Percentiles rank a stretch among this genome's conserved stretches.
phyloP scores from a whole-genome alignment of 1,140 invertebrate genomes.

The Neotoxoptera formosana region DNA sequence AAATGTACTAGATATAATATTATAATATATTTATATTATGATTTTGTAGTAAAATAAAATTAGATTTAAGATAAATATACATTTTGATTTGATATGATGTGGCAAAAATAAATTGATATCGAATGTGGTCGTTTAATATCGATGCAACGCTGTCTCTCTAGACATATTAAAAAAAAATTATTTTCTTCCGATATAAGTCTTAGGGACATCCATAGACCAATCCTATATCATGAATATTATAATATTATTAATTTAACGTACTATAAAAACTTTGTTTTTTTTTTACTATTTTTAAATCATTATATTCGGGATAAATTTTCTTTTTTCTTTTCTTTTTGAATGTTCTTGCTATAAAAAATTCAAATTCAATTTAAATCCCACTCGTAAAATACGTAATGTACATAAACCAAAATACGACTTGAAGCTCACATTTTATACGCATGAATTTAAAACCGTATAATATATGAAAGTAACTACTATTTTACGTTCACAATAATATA shows the following conservation, averaged over 20 bases:
- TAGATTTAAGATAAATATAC: neutral
- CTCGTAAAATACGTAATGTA: neutral
- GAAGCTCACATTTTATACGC: neutral
- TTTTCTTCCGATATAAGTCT: neutral
- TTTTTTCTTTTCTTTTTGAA: neutral
- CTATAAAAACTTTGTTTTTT: neutral
- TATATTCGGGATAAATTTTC: neutral
- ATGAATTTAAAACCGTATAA: neutral
- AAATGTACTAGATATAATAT: neutral
- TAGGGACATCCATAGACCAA: neutral
- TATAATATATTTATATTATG: neutral
- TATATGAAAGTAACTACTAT: neutral
- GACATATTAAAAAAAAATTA: neutral
- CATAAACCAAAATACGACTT: neutral
- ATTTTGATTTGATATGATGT: neutral
- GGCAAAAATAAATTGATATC: neutral
- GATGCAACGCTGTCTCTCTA: neutral
- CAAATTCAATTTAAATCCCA: neutral
- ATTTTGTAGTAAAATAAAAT: neutral
- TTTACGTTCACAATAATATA: conserved; percentile 21
- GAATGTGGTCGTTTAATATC: neutral
- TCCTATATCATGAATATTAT: neutral
- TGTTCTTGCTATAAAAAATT: neutral
- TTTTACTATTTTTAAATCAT: neutral
- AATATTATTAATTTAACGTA: conserved; percentile 3